These are phyloP conservation scores for Apogon hyalosoma DNA, from an alignment of 2,797 vertebrate species.

Conservation along the genomic window DNA sequence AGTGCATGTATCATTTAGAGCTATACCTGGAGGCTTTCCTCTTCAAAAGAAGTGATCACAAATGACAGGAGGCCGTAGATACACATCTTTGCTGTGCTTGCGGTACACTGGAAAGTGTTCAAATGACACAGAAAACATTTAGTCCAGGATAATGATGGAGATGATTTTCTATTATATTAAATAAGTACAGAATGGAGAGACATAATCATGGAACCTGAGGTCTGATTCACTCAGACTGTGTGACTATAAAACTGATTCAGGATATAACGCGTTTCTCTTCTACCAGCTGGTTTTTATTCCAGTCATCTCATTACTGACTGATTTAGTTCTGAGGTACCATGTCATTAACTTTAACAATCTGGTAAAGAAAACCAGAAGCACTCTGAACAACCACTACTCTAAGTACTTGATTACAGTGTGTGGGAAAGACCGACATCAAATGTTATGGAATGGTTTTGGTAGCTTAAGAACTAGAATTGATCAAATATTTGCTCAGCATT, in stretches of 20 bases:
- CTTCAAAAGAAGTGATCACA: conserved; percentile 92
- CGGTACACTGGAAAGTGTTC: conserved; percentile 87
- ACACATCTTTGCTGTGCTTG: conserved; percentile 96
- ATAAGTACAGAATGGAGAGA: not conserved
- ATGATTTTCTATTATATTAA: no score
- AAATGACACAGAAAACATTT: not conserved
- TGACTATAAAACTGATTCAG: conserved; percentile 18
- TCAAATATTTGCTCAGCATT: not conserved
- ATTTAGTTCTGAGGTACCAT: conserved; percentile 17
- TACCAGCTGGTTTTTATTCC: conserved; percentile 28
- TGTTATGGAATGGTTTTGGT: not conserved
- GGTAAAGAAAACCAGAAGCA: conserved; percentile 21
- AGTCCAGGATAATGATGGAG: not conserved
- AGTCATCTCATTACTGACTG: conserved; percentile 29
- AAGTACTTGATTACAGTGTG: not conserved
- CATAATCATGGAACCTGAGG: not conserved
- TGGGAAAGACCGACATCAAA: not conserved
- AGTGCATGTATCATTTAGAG: not conserved
- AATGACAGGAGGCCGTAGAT: conserved; percentile 96
- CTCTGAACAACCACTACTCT: not conserved
- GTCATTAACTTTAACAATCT: conserved; percentile 29
- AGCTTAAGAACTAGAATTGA: not conserved
- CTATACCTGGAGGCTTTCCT: conserved; percentile 94
- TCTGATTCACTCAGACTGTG: conserved; percentile 10
- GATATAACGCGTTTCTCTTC: not conserved